Percentiles rank a stretch among this genome's conserved stretches.
Conservation (phyloP, 2,113 vertebrate genomes). For the Pollachius pollachius region DNA sequence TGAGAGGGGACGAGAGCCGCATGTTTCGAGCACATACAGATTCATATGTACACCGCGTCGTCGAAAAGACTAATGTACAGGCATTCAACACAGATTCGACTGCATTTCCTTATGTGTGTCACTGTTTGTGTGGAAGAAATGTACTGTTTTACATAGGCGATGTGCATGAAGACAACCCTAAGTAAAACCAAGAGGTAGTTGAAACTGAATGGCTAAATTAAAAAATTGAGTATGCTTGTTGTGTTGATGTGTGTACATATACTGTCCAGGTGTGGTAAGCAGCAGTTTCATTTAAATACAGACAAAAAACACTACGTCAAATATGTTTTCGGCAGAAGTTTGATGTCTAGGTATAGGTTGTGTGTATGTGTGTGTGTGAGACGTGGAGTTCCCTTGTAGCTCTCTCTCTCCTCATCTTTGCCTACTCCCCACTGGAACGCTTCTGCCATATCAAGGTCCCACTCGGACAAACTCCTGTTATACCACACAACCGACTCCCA, state of each 20-base stretch:
- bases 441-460: conserved; percentile 26
- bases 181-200: conserved; percentile 70
- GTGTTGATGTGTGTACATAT: conserved; percentile 35
- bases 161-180: conserved; percentile 59
- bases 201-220: conserved; percentile 68
- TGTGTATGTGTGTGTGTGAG: conserved; percentile 30
- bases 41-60: conserved; percentile 51
- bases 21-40: conserved; percentile 46
- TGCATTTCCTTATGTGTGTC: not conserved
- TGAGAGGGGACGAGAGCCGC: conserved; percentile 49
- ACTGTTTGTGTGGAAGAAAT: conserved; percentile 24
- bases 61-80: conserved; percentile 40
- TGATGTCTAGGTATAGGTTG: conserved; percentile 37
- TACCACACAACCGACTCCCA: conserved; percentile 21
- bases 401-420: conserved; percentile 39
- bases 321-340: conserved; percentile 51
- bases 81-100: not conserved
- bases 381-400: conserved; percentile 53
- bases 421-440: conserved; percentile 45
- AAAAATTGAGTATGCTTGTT: conserved; percentile 64
- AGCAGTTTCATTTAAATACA: conserved; percentile 67
- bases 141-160: conserved; percentile 53
- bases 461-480: conserved; percentile 35
- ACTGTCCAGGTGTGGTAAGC: conserved; percentile 65
- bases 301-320: conserved; percentile 44